Conservation (phyloP, 2,113 vertebrate species). For the Etheostoma cragini region DNA sequence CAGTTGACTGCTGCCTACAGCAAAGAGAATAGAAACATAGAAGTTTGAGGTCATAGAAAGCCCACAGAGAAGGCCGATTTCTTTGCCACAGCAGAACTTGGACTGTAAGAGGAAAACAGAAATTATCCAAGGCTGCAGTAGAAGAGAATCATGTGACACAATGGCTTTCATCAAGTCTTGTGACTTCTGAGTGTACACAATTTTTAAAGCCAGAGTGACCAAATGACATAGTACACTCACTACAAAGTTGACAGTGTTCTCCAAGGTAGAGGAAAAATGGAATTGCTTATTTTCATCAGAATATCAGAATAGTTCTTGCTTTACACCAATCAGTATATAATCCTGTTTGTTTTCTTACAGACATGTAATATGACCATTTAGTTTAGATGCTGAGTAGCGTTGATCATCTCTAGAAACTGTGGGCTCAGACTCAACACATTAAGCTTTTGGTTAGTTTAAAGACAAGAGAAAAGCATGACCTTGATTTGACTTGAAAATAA, state of each 20-base stretch:
- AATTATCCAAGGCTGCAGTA: slow-evolving; percentile 48
- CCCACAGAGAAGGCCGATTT: not conserved
- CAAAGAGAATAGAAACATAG: not conserved
- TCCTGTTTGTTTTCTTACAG: slow-evolving; percentile 13
- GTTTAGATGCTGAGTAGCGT: not conserved
- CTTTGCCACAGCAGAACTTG: slow-evolving; percentile 32
- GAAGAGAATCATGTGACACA: slow-evolving; percentile 76
- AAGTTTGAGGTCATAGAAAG: slow-evolving; percentile 13
- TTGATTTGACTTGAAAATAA: slow-evolving; percentile 49
- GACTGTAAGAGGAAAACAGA: slow-evolving; percentile 41
- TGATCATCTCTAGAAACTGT: not conserved
- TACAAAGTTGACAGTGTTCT: not conserved
- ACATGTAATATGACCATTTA: slow-evolving; percentile 7
- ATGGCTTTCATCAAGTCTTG: slow-evolving; percentile 73
- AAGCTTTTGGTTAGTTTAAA: slow-evolving; percentile 13
- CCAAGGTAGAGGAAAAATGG: not conserved
- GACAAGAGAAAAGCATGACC: slow-evolving; percentile 26
- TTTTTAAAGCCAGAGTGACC: slow-evolving; percentile 41
- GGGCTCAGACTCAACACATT: slow-evolving; percentile 10
- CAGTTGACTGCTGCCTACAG: slow-evolving; percentile 15
- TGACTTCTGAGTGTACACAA: slow-evolving; percentile 73
- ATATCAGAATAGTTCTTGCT: not conserved
- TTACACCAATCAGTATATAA: not conserved
- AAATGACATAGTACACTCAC: no score
- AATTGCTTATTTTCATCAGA: slow-evolving; percentile 4